These are phyloP conservation scores for Sinocyclocheilus rhinocerous DNA, from an alignment of 2,113 vertebrate species.

Conservation along the genomic window DNA sequence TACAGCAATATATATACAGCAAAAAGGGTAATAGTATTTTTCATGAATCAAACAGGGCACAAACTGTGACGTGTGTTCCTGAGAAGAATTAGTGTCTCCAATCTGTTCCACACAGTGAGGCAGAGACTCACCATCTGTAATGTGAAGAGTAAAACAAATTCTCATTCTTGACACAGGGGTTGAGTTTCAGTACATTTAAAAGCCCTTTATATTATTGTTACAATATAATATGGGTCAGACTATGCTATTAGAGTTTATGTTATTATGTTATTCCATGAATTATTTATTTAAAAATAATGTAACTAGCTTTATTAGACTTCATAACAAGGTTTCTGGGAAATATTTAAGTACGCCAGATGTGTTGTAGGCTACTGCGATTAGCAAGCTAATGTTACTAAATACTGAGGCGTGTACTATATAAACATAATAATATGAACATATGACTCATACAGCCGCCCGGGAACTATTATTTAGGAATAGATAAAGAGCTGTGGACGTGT, in stretches of 20 bases:
- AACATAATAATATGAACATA: background rate
- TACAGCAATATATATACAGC: background rate
- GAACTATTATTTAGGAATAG: background rate
- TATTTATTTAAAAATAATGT: background rate
- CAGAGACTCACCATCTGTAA: constrained; percentile 1
- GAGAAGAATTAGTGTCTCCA: constrained; percentile 5
- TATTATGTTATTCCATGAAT: background rate
- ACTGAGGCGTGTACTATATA: background rate
- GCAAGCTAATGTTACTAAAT: constrained; percentile 4
- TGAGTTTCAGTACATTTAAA: background rate
- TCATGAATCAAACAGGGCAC: background rate
- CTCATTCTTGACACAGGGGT: background rate
- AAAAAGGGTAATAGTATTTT: background rate
- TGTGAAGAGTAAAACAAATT: background rate
- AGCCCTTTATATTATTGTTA: background rate
- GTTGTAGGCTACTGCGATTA: background rate
- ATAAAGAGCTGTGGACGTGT: background rate
- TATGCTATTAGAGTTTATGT: background rate
- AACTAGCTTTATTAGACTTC: background rate
- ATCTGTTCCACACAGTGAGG: constrained; percentile 1
- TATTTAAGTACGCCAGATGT: background rate
- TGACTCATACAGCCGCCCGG: background rate
- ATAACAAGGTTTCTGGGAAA: constrained; percentile 1
- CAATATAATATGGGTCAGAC: background rate
- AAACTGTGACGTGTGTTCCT: constrained; percentile 12